Percentiles rank a stretch among this genome's conserved stretches.
Evolutionary conservation across 2,113 vertebrate species (phyloP).

Genomic region (Muntiacus muntjak): DNA sequence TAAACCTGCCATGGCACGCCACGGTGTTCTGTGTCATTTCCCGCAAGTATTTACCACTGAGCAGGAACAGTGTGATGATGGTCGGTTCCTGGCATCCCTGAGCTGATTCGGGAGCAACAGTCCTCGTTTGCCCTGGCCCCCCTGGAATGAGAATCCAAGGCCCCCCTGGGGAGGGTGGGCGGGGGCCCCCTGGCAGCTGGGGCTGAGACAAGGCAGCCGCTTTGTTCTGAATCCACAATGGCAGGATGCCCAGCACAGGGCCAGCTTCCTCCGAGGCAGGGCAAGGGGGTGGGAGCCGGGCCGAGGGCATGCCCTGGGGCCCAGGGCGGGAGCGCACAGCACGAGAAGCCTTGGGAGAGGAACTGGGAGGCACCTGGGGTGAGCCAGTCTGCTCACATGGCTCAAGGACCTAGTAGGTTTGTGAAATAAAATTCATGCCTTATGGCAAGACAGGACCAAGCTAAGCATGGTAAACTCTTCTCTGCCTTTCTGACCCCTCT

Average conservation of each 20-base stretch:
- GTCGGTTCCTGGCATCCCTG: background rate
- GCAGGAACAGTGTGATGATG: background rate
- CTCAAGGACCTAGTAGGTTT: background rate
- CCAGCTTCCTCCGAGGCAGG: slow-evolving; percentile 32
- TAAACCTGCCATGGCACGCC: background rate
- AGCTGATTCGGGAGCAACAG: background rate
- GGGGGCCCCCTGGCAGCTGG: background rate
- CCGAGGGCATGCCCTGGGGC: background rate
- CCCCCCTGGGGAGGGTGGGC: background rate
- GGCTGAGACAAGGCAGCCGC: slow-evolving; percentile 29
- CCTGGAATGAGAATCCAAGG: background rate
- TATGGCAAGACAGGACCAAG: background rate
- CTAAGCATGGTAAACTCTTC: background rate
- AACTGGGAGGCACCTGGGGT: background rate
- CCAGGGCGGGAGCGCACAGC: background rate
- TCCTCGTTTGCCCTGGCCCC: background rate
- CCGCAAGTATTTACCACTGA: background rate
- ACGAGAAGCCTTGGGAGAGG: background rate
- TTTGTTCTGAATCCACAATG: slow-evolving; percentile 48
- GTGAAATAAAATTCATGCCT: background rate
- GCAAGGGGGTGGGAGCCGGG: background rate
- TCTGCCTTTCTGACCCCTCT: background rate
- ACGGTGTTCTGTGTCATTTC: background rate
- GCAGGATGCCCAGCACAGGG: slow-evolving; percentile 58
- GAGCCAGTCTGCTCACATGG: background rate